Evolutionary conservation across 2,888 invertebrate genomes (phyloP), one percentile per base, ranked within the genome.

Genomic region (Coleophora flavipennella): DNA sequence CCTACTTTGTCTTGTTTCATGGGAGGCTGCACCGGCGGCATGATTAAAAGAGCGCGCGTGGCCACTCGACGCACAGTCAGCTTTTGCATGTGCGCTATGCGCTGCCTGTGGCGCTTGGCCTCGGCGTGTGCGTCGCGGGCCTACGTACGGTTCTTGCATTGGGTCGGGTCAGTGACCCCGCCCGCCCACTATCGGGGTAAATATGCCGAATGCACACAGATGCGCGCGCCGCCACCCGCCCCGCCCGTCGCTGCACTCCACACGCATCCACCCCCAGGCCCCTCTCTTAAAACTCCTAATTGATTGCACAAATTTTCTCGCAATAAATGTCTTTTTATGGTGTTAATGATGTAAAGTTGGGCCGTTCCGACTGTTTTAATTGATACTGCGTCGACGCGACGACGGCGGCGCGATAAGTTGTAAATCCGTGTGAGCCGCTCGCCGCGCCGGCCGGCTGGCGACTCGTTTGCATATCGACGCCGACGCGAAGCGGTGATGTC

Each of bases 181-280:
- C 73, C 78, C 81, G 78, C 77, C 79, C 77, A 75, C 78, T 74
- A 79, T 80, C 78, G 77, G 80, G 81, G 81, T 81, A 84, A 84
- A 84, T 83, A 83, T 81, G 81, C 83, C 83, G 81, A 83, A 81
- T 84, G 84, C 83, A 81, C 83, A 81, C 79, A 79, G 80, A 78
- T 77, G 75, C 84, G 81, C 83, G 81, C 81, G 79, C 81, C 74
- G 77, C 62, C 59, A 53, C 41, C 50, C 47, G 45, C 42, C 27
- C 31, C 38, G 47, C 61, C 51, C 67, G 66, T 59, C 72, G 71
- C 66, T 78, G 74, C 76, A 76, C 73, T 68, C 64, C 57, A 69
- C 77, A 76, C 78, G 75, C 76, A 72, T 67, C 63, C 60, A 68
- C 62, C 64, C 71, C 44, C 40, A 27, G 58, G n/a, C 36, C 12